Conservation (phyloP, 2,797 vertebrate genomes). For the Cyprinella venusta region DNA sequence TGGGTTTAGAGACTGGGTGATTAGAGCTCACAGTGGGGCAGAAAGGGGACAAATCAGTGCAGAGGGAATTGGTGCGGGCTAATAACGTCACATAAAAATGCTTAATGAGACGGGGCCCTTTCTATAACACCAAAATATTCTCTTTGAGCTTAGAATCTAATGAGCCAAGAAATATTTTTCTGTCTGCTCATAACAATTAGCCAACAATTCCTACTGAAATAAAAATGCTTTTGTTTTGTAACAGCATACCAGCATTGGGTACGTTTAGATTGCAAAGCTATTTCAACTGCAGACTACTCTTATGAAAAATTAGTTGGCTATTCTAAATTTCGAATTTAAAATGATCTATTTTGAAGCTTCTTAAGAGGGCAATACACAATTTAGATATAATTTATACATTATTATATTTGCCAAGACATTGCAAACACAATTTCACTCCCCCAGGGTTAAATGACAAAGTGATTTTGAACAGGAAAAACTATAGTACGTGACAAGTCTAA, state of each 20-base stretch:
- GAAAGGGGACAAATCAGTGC: constrained; percentile 40
- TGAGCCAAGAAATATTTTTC: constrained; percentile 38
- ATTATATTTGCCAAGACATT: too few species aligned
- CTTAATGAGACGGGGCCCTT: constrained; percentile 39
- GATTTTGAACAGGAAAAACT: not conserved
- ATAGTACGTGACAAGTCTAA: not conserved
- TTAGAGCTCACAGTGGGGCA: constrained; percentile 47
- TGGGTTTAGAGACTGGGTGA: constrained; percentile 30
- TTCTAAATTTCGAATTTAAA: not conserved
- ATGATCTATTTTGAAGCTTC: not conserved
- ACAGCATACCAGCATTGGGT: not conserved
- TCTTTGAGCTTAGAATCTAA: constrained; percentile 43
- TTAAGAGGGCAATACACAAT: not conserved
- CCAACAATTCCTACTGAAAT: constrained; percentile 13
- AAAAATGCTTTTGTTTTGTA: constrained; percentile 28
- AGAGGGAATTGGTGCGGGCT: constrained; percentile 39
- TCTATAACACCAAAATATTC: constrained; percentile 41
- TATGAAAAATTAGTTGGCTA: not conserved
- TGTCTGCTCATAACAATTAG: constrained; percentile 36
- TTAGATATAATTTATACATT: not conserved
- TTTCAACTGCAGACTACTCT: not conserved
- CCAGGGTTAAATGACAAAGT: too few species aligned
- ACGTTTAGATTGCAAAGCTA: constrained; percentile 17
- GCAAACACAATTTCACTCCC: too few species aligned
- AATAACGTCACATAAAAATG: constrained; percentile 38